Evolutionary conservation across 53 echinoderm and acorn worm species (phyloP).

Genomic region (Temnopleurus reevesii): DNA sequence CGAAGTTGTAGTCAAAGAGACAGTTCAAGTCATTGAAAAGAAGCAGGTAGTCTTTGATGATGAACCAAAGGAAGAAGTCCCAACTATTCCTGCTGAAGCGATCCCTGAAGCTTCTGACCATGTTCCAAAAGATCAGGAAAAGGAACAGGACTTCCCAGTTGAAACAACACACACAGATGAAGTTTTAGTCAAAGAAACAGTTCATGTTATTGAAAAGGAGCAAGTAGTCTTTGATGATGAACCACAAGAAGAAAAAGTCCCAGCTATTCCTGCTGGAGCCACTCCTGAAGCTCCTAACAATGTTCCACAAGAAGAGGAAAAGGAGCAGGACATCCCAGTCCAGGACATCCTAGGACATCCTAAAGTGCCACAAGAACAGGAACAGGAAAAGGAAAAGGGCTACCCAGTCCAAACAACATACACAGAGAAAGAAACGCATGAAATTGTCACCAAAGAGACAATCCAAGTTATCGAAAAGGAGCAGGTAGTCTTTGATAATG

Average conservation of each 20-base stretch:
- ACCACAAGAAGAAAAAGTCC: not conserved
- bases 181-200: not conserved
- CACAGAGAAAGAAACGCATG: not conserved
- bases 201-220: not conserved
- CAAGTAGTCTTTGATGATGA: not conserved
- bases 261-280: not conserved
- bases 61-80: not conserved
- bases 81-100: not conserved
- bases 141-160: not conserved
- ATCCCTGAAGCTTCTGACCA: not conserved
- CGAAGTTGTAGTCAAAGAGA: constrained; percentile 13
- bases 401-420: not conserved
- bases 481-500: not conserved
- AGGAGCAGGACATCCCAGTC: no score
- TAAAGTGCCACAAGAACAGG: constrained; percentile 3
- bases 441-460: constrained; percentile 40
- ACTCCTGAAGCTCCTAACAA: not conserved
- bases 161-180: not conserved
- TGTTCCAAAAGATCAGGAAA: not conserved
- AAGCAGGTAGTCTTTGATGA: not conserved
- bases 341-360: no score
- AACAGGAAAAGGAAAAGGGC: no score
- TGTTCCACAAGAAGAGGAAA: not conserved
- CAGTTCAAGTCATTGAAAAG: constrained; percentile 22
- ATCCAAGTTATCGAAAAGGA: constrained; percentile 43